Conservation (phyloP, 2,888 invertebrate species). For the Dynastes hyllus region DNA sequence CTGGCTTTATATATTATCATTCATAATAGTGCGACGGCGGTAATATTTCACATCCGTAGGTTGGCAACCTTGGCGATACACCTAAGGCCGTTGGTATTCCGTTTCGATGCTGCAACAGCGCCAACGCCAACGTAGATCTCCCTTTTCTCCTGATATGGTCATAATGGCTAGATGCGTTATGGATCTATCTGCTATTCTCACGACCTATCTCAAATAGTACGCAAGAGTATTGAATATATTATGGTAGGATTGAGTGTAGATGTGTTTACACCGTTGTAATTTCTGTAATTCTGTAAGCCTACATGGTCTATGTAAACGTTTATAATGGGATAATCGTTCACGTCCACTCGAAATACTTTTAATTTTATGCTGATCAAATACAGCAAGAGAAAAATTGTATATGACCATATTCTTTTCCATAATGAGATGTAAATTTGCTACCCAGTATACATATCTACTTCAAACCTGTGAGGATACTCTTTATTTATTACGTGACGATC, state of each 20-base stretch:
- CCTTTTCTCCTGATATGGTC: constrained; percentile 48
- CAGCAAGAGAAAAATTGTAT: too few relatives aligned
- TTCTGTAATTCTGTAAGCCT: neutral
- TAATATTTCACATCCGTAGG: constrained; percentile 50
- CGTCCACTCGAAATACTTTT: too few relatives aligned
- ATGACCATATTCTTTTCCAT: too few relatives aligned
- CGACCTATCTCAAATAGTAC: constrained; percentile 47
- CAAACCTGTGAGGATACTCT: too few relatives aligned
- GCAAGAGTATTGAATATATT: constrained; percentile 14
- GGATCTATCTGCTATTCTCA: constrained; percentile 41
- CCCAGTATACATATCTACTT: too few relatives aligned
- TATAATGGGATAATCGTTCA: too few relatives aligned
- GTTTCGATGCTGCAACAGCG: constrained; percentile 32
- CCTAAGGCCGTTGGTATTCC: constrained; percentile 55
- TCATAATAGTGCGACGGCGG: constrained; percentile 37
- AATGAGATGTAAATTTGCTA: too few relatives aligned
- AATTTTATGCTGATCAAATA: too few relatives aligned
- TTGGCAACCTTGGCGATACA: constrained; percentile 55
- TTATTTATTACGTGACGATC: too few relatives aligned
- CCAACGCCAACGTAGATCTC: constrained; percentile 49
- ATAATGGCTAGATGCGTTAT: constrained; percentile 44
- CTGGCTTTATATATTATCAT: constrained; percentile 38
- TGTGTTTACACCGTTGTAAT: neutral
- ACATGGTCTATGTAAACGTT: neutral
- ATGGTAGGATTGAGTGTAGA: neutral